phyloP scores from a whole-genome alignment of 2,888 invertebrate species.

The Acleris cristana region DNA sequence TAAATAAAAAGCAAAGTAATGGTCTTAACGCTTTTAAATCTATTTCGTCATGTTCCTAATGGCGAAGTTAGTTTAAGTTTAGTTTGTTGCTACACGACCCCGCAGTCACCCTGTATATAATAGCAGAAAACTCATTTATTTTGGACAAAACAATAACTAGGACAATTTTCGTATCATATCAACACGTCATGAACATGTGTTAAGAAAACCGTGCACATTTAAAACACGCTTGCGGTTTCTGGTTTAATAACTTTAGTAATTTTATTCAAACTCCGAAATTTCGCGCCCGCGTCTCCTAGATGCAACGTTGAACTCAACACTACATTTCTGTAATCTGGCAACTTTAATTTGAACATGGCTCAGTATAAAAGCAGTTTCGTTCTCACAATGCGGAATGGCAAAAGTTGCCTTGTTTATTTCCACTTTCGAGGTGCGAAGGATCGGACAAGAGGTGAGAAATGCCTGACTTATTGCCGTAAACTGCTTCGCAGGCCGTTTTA shows the following conservation, averaged over 20 bases:
- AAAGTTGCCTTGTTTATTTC: constrained; percentile 75
- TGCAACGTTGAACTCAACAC: constrained; percentile 27
- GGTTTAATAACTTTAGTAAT: constrained; percentile 27
- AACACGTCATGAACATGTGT: not conserved
- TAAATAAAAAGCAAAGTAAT: too few species aligned
- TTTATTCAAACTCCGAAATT: constrained; percentile 18
- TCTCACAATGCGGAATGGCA: constrained; percentile 62
- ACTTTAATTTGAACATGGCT: constrained; percentile 36
- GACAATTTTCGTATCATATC: too few species aligned
- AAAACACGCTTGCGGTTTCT: not conserved
- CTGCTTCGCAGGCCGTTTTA: constrained; percentile 14
- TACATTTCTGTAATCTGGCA: constrained; percentile 34
- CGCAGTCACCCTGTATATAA: too few species aligned
- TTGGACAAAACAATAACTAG: too few species aligned
- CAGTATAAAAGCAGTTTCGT: constrained; percentile 32
- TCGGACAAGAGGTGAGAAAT: constrained; percentile 66
- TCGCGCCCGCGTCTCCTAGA: constrained; percentile 14
- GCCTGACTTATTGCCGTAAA: constrained; percentile 42
- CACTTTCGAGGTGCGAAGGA: constrained; percentile 59
- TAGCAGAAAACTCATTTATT: too few species aligned
- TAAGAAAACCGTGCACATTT: not conserved
- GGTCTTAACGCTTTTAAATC: too few species aligned
- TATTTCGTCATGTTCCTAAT: too few species aligned
- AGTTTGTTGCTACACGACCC: too few species aligned
- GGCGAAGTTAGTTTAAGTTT: too few species aligned